Evolutionary conservation across 1,140 invertebrate genomes (phyloP).

Genomic region (Ctenoplectra terminalis): DNA sequence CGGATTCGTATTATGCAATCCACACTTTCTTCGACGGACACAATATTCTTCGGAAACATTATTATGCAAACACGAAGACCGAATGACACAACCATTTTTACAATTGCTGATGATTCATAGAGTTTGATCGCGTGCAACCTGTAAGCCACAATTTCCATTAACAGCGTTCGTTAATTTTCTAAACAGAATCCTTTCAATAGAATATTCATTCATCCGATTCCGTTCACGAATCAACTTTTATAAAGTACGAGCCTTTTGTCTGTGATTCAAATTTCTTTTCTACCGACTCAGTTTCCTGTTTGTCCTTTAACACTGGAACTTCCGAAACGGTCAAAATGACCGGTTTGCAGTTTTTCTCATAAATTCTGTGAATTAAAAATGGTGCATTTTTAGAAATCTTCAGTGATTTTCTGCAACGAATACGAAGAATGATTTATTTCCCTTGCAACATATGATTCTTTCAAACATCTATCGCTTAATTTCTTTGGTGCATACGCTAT

Average conservation of each 20-base stretch:
- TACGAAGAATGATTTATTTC: too few species aligned
- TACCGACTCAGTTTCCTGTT: not conserved
- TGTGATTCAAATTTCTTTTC: not conserved
- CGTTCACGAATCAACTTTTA: not conserved
- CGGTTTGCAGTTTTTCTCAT: too few species aligned
- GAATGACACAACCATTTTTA: constrained; percentile 38
- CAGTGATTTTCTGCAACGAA: too few species aligned
- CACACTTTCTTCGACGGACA: not conserved
- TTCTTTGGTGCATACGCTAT: too few species aligned
- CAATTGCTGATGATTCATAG: constrained; percentile 54
- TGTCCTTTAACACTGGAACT: too few species aligned
- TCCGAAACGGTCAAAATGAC: too few species aligned
- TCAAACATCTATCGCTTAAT: too few species aligned
- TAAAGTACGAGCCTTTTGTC: not conserved
- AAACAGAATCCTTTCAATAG: not conserved
- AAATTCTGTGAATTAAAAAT: too few species aligned
- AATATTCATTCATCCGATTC: not conserved
- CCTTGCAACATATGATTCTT: too few species aligned
- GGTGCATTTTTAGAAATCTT: too few species aligned
- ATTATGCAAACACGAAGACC: constrained; percentile 25
- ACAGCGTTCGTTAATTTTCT: constrained; percentile 12
- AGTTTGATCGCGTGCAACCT: not conserved
- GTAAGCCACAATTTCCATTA: constrained; percentile 7
- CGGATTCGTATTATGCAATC: too few species aligned
- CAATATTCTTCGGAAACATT: not conserved